Conservation (phyloP, 2,797 vertebrate species). For the Trachops cirrhosus region DNA sequence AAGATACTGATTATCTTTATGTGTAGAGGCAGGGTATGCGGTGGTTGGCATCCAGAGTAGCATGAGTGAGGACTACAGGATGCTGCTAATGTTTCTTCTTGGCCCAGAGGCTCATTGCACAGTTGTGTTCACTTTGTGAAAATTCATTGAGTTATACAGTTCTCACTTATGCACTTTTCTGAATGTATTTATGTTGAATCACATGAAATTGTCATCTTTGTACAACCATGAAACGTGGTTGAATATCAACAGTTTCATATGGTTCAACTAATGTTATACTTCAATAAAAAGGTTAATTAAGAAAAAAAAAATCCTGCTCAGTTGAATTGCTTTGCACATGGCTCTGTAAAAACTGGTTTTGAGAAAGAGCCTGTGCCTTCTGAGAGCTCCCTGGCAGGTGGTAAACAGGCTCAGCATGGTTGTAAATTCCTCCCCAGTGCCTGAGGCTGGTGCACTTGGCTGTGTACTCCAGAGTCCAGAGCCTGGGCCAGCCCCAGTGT, state of each 20-base stretch:
- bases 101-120: neutral
- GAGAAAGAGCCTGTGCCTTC: neutral
- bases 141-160: neutral
- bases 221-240: neutral
- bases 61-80: neutral
- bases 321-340: neutral
- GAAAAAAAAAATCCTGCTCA: neutral
- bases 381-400: neutral
- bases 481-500: neutral
- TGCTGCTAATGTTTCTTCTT: neutral
- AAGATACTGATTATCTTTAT: neutral
- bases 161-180: neutral
- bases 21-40: neutral
- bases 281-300: constrained; percentile 24
- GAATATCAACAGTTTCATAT: neutral
- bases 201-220: constrained; percentile 20
- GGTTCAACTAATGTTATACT: neutral
- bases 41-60: neutral
- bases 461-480: neutral
- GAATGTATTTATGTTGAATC: neutral
- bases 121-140: neutral
- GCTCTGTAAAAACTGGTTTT: neutral
- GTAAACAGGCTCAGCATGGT: neutral
- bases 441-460: neutral
- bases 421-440: neutral